Evolutionary conservation across 2,888 invertebrate species (phyloP), one percentile per base, ranked within the genome.

Genomic region (Itoplectis maculator): DNA sequence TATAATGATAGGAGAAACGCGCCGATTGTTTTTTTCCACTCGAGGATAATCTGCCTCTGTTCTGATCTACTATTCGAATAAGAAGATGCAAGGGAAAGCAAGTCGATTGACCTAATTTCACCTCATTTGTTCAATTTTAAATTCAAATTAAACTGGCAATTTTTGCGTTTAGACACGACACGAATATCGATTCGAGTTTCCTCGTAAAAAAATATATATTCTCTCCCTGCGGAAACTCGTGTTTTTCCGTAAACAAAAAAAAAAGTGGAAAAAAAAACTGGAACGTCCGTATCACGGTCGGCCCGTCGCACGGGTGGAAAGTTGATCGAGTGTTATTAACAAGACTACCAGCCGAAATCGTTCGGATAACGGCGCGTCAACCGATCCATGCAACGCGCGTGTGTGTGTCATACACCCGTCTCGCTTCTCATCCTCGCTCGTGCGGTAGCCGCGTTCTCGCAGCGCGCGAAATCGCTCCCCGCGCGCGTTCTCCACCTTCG

Each of bases 321-420:
- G 35, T 51, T 51, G 54, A 68, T 73, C 61, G 54, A 51, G 59
- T 66, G 82, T 72, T 76, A 76, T 82, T 80, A 70, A 80, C 75
- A 45, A 37, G 66, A 56, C 47, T 76, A 66, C 51, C 59, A 45
- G 47, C 42, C 63, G 72, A 75, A 76, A 72, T 49, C 23, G 65
- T 61, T 29, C 18, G 61, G 42, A 54, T 54, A 69, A 70, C 63
- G n/a, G 45, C 40, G 49, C 20, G 11, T 40, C 23, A 40, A 20
- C 29, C 45, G 40, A 13, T 54, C 35, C 51, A 56, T n/a, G 61
- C 40, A 23, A 29, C 18, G 35, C 6, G 13, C 9, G 8, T 8
- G 29, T n/a, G n/a, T n/a, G n/a, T n/a, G n/a, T n/a, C n/a, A n/a
- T n/a, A 5, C 29, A 29, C 29, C 29, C 2, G 29, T 29, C n/a